phyloP scores from a whole-genome alignment of 30 jellyfish, hydroid and myxozoan species.

The Pseudorhiza aurosa region DNA sequence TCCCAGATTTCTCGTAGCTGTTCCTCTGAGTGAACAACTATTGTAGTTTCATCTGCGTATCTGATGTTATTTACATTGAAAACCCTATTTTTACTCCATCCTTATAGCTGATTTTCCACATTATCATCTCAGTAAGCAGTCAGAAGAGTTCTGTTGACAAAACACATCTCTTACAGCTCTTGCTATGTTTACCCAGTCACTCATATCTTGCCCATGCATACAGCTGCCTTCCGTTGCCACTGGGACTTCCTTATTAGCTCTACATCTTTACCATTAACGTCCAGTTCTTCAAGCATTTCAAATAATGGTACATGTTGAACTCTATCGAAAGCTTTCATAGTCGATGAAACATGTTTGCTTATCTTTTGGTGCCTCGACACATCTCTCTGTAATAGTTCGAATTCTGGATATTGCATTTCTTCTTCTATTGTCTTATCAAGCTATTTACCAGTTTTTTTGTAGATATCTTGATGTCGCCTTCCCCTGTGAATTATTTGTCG shows the following conservation, averaged over 20 bases:
- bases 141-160: slow-evolving; percentile 62
- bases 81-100: slow-evolving; percentile 58
- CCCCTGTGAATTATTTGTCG: no score
- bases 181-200: slow-evolving; percentile 69
- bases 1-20: slow-evolving; percentile 33
- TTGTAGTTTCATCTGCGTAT: slow-evolving; percentile 54
- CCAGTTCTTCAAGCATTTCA: slow-evolving; percentile 54
- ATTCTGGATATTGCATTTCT: slow-evolving; percentile 4
- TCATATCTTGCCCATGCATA: slow-evolving; percentile 61
- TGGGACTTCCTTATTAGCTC: slow-evolving; percentile 39
- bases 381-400: background rate
- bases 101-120: slow-evolving; percentile 54
- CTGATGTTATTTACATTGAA: slow-evolving; percentile 18
- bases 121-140: slow-evolving; percentile 60
- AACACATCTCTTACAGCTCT: slow-evolving; percentile 62
- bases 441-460: no score
- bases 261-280: slow-evolving; percentile 53
- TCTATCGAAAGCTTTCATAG: slow-evolving; percentile 32
- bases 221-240: slow-evolving; percentile 69
- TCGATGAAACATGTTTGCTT: slow-evolving; percentile 6
- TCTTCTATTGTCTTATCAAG: background rate
- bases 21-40: slow-evolving; percentile 35
- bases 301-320: slow-evolving; percentile 51
- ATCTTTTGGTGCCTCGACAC: background rate
- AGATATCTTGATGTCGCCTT: no score